A percentile compares a stretch with the other conserved stretches of the same genome.
phyloP scores from a whole-genome alignment of 2,888 invertebrate species.

The Ennomos erosarius region DNA sequence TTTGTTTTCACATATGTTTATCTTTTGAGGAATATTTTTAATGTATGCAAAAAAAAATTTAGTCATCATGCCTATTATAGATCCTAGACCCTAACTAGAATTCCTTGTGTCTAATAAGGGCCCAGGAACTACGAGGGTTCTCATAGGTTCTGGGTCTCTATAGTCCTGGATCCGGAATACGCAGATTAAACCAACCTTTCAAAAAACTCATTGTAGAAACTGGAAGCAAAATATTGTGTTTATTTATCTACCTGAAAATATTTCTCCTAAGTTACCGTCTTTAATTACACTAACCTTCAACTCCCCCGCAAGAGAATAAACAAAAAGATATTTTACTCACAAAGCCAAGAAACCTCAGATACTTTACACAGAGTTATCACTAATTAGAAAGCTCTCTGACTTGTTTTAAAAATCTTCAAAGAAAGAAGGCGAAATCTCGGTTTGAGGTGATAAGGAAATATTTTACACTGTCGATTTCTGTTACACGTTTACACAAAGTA shows the following conservation, averaged over 20 bases:
- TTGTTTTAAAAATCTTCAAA: conserved; percentile 25
- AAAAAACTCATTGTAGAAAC: too few relatives aligned
- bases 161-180: too few relatives aligned
- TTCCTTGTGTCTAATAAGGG: too few relatives aligned
- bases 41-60: too few relatives aligned
- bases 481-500: conserved; percentile 6
- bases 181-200: too few relatives aligned
- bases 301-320: conserved; percentile 11
- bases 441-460: conserved; percentile 18
- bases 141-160: too few relatives aligned
- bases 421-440: conserved; percentile 9
- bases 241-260: neutral
- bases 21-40: too few relatives aligned
- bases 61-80: too few relatives aligned
- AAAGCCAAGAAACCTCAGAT: conserved; percentile 21
- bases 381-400: conserved; percentile 29
- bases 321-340: conserved; percentile 17
- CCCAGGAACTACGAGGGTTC: too few relatives aligned
- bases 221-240: too few relatives aligned
- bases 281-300: conserved; percentile 8
- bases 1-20: too few relatives aligned
- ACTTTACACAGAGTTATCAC: conserved; percentile 30
- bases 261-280: conserved; percentile 7
- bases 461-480: conserved; percentile 28
- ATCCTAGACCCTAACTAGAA: too few relatives aligned